phyloP scores from a whole-genome alignment of 1,140 invertebrate genomes.

The Platyscapa corneri region DNA sequence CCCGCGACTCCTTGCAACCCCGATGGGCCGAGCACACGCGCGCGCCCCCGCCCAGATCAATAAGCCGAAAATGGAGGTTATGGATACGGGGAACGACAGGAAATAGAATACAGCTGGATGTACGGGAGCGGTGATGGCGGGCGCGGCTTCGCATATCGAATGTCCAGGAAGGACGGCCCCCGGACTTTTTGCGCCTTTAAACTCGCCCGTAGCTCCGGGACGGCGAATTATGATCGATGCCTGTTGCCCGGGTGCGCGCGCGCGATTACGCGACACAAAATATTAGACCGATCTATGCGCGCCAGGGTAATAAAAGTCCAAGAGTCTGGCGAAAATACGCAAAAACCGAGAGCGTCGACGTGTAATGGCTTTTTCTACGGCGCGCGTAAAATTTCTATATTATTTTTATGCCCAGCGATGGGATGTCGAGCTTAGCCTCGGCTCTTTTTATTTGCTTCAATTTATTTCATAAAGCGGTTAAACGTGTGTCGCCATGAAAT shows the following conservation, averaged over 20 bases:
- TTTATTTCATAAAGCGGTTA: not conserved
- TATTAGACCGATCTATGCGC: not conserved
- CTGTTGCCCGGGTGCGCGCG: not conserved
- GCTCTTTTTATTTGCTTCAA: not conserved
- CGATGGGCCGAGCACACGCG: not conserved
- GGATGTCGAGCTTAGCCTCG: not conserved
- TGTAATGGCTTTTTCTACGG: not conserved
- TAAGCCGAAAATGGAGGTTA: constrained; percentile 40
- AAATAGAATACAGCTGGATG: constrained; percentile 43
- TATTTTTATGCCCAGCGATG: not conserved
- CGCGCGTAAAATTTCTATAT: not conserved
- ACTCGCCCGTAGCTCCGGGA: not conserved
- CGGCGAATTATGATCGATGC: constrained; percentile 3
- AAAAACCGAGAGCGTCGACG: not conserved
- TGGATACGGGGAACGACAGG: not conserved
- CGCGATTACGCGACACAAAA: not conserved
- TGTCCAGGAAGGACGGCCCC: constrained; percentile 54
- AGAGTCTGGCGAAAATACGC: not conserved
- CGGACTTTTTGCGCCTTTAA: constrained; percentile 2
- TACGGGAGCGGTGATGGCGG: not conserved
- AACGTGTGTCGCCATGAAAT: not conserved
- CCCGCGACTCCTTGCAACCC: not conserved
- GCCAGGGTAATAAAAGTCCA: not conserved
- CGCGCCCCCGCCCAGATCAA: constrained; percentile 12
- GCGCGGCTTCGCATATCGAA: constrained; percentile 60